Conservation (phyloP, 1,140 invertebrate genomes). For the Aphaenogaster floridana region DNA sequence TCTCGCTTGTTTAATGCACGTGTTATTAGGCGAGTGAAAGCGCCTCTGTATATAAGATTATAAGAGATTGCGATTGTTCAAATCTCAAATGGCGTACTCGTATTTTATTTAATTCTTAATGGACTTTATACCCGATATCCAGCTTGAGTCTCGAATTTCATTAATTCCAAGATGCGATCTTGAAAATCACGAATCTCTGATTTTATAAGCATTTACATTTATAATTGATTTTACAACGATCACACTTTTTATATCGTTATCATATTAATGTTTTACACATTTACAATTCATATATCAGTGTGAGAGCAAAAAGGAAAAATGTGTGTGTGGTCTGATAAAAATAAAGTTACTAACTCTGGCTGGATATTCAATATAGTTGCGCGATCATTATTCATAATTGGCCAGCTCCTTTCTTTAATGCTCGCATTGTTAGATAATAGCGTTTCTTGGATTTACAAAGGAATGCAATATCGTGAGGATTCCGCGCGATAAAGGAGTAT, state of each 20-base stretch:
- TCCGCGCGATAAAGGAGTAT: background rate
- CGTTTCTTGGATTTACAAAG: constrained; percentile 26
- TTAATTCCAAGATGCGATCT: background rate
- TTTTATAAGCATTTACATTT: constrained; percentile 6
- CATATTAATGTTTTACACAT: background rate
- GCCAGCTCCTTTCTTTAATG: constrained; percentile 38
- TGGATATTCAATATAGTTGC: constrained; percentile 29
- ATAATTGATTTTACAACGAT: background rate
- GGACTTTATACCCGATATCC: background rate
- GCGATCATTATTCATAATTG: constrained; percentile 45
- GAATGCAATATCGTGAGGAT: constrained; percentile 25
- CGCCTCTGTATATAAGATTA: background rate
- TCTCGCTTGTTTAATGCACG: constrained; percentile 25
- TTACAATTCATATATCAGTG: background rate
- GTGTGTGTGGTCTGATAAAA: constrained; percentile 9
- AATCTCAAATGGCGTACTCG: too few species aligned
- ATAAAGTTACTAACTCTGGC: constrained; percentile 3
- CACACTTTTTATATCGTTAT: background rate
- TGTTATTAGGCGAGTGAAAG: background rate
- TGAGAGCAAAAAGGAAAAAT: background rate
- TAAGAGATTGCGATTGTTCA: constrained; percentile 7
- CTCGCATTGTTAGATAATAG: constrained; percentile 22
- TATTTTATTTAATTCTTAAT: background rate
- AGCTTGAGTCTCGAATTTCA: background rate
- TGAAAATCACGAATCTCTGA: background rate